Evolutionary conservation across 2,888 invertebrate genomes (phyloP).

Genomic region (Scaptomyza reducta): DNA sequence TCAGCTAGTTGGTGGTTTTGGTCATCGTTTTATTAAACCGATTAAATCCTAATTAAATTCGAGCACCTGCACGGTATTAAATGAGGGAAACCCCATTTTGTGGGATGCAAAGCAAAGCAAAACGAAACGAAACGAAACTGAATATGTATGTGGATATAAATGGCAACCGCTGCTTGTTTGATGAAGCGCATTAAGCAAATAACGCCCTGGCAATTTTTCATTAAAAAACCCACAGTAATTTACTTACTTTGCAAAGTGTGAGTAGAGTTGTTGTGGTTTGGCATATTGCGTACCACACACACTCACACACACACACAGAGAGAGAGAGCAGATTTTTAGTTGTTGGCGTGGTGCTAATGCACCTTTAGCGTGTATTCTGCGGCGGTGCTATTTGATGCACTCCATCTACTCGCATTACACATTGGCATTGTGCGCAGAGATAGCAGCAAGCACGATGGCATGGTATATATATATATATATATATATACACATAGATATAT

Average conservation of each 20-base stretch:
- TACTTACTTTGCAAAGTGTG: background rate
- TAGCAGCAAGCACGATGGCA: conserved; percentile 1
- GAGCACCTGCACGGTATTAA: conserved; percentile 42
- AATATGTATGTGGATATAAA: conserved; percentile 4
- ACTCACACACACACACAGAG: background rate
- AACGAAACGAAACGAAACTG: conserved; percentile 21
- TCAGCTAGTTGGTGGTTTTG: conserved; percentile 44
- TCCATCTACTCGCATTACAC: conserved; percentile 35
- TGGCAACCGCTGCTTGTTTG: conserved; percentile 46
- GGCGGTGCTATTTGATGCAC: conserved; percentile 41
- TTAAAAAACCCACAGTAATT: conserved; percentile 44
- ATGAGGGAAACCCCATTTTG: conserved; percentile 8
- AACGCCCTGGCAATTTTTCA: conserved; percentile 67
- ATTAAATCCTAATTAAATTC: conserved; percentile 66
- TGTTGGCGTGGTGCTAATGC: conserved; percentile 55
- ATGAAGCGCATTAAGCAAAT: conserved; percentile 71
- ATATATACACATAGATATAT: no score
- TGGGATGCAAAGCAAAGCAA: background rate
- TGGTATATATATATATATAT: background rate
- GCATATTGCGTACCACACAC: conserved; percentile 30
- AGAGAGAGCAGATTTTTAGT: conserved; percentile 14
- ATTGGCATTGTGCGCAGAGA: conserved; percentile 27
- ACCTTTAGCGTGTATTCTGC: conserved; percentile 59
- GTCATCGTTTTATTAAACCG: conserved; percentile 53
- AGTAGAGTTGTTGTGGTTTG: background rate